phyloP scores from a whole-genome alignment of 2,797 vertebrate genomes.

The Acanthopagrus latus region DNA sequence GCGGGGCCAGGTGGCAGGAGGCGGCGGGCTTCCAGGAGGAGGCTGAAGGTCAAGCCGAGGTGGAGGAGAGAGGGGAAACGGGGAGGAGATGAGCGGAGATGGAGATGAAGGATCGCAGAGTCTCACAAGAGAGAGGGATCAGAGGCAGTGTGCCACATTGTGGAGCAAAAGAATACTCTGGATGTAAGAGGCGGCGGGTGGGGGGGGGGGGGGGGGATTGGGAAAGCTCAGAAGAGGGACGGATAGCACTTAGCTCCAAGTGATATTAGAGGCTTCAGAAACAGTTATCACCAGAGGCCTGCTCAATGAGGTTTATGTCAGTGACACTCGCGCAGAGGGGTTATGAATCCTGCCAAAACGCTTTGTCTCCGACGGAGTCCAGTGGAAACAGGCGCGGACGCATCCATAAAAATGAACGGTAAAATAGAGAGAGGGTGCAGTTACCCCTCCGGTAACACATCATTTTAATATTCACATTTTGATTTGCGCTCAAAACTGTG shows the following conservation, averaged over 20 bases:
- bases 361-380: constrained; percentile 1
- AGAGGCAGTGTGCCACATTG: constrained; percentile 44
- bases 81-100: constrained; percentile 20
- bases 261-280: constrained; percentile 32
- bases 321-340: constrained; percentile 1
- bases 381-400: background rate
- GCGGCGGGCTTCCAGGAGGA: constrained; percentile 42
- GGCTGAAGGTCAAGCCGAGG: constrained; percentile 59
- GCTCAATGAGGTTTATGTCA: constrained; percentile 18
- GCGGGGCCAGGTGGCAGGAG: constrained; percentile 27
- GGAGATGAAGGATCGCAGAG: constrained; percentile 33
- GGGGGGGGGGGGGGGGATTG: constrained; percentile 6
- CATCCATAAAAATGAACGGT: constrained; percentile 4
- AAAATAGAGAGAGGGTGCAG: background rate
- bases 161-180: constrained; percentile 36
- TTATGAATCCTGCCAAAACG: background rate
- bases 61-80: constrained; percentile 2
- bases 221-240: constrained; percentile 25
- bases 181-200: constrained; percentile 27
- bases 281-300: background rate
- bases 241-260: constrained; percentile 7
- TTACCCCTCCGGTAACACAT: background rate
- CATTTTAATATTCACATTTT: constrained; percentile 13
- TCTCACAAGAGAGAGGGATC: constrained; percentile 44
- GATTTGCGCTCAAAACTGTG: constrained; percentile 16